A percentile compares a stretch with the other conserved stretches of the same genome.
Evolutionary conservation across 2,797 vertebrate species (phyloP).

Genomic region (Pipistrellus pipistrellus): DNA sequence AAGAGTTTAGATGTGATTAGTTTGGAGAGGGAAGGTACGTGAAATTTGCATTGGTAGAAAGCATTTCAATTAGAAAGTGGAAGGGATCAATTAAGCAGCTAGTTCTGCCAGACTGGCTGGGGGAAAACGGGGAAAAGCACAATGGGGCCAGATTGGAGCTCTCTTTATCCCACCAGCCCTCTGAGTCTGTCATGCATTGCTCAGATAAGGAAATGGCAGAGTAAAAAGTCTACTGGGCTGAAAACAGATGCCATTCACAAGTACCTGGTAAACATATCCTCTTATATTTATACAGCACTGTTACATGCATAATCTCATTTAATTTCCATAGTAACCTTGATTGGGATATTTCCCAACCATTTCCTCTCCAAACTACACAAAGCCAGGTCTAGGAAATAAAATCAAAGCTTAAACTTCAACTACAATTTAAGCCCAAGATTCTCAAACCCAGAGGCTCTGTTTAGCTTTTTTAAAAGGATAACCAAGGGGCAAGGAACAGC

Average conservation of each 20-base stretch:
- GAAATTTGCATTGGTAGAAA: background rate
- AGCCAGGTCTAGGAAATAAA: conserved; percentile 53
- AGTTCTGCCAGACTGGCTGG: background rate
- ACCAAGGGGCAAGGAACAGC: background rate
- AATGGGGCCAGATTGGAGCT: background rate
- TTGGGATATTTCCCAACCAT: background rate
- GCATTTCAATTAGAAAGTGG: background rate
- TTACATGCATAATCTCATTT: background rate
- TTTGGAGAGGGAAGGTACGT: background rate
- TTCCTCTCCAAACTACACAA: conserved; percentile 61
- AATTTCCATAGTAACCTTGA: conserved; percentile 46
- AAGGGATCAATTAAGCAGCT: background rate
- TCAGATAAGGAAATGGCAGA: background rate
- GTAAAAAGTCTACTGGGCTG: background rate
- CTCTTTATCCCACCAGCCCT: background rate
- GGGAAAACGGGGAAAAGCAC: background rate
- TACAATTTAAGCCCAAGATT: background rate
- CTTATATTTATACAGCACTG: background rate
- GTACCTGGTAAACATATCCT: conserved; percentile 8
- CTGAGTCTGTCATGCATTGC: background rate
- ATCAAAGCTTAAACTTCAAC: conserved; percentile 52
- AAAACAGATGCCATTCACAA: background rate
- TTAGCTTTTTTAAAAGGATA: conserved; percentile 50
- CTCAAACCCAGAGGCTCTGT: background rate
- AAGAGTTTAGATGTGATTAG: background rate